Percentiles rank a stretch among this genome's conserved stretches.
Conservation (phyloP, 2,113 vertebrate species). For the Siphamia tubifer region DNA sequence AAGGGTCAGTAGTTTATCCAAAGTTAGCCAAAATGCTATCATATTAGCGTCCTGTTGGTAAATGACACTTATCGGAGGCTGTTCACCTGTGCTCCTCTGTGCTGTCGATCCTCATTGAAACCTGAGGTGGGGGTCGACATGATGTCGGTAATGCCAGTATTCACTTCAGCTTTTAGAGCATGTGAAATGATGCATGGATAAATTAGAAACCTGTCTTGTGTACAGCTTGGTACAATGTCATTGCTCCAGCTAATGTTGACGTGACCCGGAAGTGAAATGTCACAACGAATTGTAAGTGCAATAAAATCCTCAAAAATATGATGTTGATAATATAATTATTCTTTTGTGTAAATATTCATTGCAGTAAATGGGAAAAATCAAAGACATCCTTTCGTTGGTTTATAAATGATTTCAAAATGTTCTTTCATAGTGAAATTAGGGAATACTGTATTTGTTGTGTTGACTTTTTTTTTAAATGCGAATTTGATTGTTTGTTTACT, state of each 20-base stretch:
- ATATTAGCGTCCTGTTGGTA: constrained; percentile 4
- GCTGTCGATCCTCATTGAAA: constrained; percentile 39
- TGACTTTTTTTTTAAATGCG: too few relatives aligned
- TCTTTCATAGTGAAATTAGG: too few relatives aligned
- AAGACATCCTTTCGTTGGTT: too few relatives aligned
- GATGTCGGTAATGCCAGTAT: not conserved
- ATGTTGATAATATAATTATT: too few relatives aligned
- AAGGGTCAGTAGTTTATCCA: not conserved
- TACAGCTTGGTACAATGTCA: constrained; percentile 59
- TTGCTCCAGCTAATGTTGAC: not conserved
- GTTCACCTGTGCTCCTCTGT: constrained; percentile 38
- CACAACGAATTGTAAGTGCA: too few relatives aligned
- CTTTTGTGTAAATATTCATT: too few relatives aligned
- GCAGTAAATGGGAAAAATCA: too few relatives aligned
- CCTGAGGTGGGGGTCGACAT: constrained; percentile 55
- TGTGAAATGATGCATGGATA: not conserved
- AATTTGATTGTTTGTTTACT: too few relatives aligned
- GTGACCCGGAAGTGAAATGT: constrained; percentile 67
- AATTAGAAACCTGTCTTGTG: not conserved
- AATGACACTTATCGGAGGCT: not conserved
- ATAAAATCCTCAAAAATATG: too few relatives aligned
- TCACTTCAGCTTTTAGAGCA: constrained; percentile 7
- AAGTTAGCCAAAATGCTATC: constrained; percentile 20
- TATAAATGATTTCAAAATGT: too few relatives aligned
- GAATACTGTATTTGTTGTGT: too few relatives aligned